These are phyloP conservation scores for Xanthorhoe designata DNA, from an alignment of 2,888 invertebrate species.

Conservation along the genomic window DNA sequence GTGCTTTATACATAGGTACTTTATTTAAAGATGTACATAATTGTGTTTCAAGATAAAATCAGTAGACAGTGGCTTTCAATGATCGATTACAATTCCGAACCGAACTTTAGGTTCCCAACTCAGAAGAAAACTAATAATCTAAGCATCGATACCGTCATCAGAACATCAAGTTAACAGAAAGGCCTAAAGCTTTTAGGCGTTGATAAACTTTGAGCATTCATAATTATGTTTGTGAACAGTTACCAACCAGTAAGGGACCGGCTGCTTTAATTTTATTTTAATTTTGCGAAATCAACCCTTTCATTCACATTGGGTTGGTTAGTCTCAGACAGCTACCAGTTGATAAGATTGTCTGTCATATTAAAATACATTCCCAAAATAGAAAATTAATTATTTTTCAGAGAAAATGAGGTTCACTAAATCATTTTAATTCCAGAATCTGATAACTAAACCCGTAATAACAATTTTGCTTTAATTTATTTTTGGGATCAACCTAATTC, in stretches of 20 bases:
- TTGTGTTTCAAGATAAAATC: background rate
- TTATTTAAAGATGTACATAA: too few relatives aligned
- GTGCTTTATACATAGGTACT: background rate
- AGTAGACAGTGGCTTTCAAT: background rate
- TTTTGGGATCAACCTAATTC: background rate
- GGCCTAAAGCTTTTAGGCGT: conserved; percentile 20
- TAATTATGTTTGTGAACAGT: conserved; percentile 28
- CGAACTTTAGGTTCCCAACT: background rate
- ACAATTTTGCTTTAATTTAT: background rate
- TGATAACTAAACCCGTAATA: too few relatives aligned
- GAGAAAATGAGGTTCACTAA: too few relatives aligned
- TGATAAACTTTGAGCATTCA: conserved; percentile 26
- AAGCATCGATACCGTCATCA: background rate
- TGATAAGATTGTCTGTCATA: background rate
- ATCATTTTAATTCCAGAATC: too few relatives aligned
- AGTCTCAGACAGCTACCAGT: background rate
- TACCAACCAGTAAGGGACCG: conserved; percentile 26
- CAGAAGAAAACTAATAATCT: background rate
- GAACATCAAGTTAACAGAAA: conserved; percentile 10
- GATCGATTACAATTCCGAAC: background rate
- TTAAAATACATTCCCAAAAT: too few relatives aligned
- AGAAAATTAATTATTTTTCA: too few relatives aligned
- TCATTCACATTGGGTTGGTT: conserved; percentile 1
- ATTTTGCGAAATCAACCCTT: conserved; percentile 22
- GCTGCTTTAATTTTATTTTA: conserved; percentile 28